phyloP scores from a whole-genome alignment of 2,888 invertebrate species.

The Cabera pusaria region DNA sequence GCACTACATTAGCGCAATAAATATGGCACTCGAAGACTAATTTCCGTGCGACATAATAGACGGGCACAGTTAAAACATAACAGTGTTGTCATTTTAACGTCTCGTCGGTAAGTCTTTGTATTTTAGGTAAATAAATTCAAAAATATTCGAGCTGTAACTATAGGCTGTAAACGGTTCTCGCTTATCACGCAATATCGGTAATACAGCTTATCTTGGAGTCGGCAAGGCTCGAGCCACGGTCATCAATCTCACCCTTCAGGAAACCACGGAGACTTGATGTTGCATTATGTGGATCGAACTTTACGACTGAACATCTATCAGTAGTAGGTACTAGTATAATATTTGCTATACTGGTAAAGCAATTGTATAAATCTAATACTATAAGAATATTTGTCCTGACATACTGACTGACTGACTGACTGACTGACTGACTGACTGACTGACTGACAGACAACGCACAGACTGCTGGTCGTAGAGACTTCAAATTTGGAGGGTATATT shows the following conservation, averaged over 20 bases:
- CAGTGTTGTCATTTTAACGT: slow-evolving; percentile 26
- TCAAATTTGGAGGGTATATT: too few species aligned
- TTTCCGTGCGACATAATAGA: slow-evolving; percentile 15
- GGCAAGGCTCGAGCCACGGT: slow-evolving; percentile 50
- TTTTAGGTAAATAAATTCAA: slow-evolving; percentile 50
- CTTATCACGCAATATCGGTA: slow-evolving; percentile 64
- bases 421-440: too few species aligned
- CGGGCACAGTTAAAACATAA: slow-evolving; percentile 22
- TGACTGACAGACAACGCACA: too few species aligned
- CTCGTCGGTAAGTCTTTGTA: slow-evolving; percentile 36
- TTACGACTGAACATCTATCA: too few species aligned
- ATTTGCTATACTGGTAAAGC: too few species aligned
- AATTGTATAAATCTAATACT: too few species aligned
- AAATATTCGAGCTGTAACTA: slow-evolving; percentile 42
- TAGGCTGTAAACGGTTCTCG: slow-evolving; percentile 33
- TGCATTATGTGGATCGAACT: slow-evolving; percentile 27
- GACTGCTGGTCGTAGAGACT: too few species aligned
- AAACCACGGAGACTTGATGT: slow-evolving; percentile 39
- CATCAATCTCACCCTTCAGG: slow-evolving; percentile 60
- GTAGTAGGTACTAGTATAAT: too few species aligned
- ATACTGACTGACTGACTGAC: too few species aligned
- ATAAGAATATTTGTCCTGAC: too few species aligned
- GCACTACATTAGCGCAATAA: slow-evolving; percentile 15
- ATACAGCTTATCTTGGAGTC: slow-evolving; percentile 57
- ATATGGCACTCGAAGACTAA: slow-evolving; percentile 15